Base-by-base conservation (phyloP, 2,797 vertebrate genomes). In the Pogoniulus pusillus region DNA sequence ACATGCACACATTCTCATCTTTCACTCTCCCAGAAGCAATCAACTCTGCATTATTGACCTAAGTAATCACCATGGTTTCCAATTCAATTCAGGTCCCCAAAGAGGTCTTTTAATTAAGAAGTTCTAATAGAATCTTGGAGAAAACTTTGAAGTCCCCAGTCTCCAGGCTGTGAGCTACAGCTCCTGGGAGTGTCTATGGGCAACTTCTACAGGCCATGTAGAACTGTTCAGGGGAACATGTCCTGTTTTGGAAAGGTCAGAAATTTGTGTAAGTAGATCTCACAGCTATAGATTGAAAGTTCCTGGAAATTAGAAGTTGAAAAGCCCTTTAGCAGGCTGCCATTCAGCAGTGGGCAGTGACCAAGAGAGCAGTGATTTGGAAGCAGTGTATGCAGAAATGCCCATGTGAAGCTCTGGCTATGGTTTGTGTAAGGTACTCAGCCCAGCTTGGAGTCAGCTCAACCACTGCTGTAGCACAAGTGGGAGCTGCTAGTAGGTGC, bases 51-150 rank as follows among this genome's bases (percentile, higher is more conserved):
- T 68, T 80, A 89, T 57, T 89, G 94, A 91, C 92, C 91, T 93
- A 70, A 75, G 92, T 34, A 70, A 84, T 93, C 87, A 60, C 92
- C 82, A 81, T 87, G 70, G 92, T 91, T 93, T 95, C 91, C 92
- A 89, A 90, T 83, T 92, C 92, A 94, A 89, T 81, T 83, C 70
- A 79, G 79, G 80, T 95, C 95, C 89, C 92, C 57, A 83, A 78
- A 89, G 95, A 91, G 73, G 70, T 49, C 82, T 93, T 94, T 91
- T 94, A 95, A 96, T 96, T 94, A 96, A 91, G 76, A 72, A 93
- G 73, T 63, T 87, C 76, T 95, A 94, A 92, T 87, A 89, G 85
- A 85, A 87, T 89, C 82, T 73, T 35, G 22, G 53, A 75, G 73
- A 93, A 93, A 94, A 87, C 26, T 49, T 85, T n/a, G 20, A 85